Base-by-base conservation (phyloP, 2,113 vertebrate species). In the Potamarius usumacintae region DNA sequence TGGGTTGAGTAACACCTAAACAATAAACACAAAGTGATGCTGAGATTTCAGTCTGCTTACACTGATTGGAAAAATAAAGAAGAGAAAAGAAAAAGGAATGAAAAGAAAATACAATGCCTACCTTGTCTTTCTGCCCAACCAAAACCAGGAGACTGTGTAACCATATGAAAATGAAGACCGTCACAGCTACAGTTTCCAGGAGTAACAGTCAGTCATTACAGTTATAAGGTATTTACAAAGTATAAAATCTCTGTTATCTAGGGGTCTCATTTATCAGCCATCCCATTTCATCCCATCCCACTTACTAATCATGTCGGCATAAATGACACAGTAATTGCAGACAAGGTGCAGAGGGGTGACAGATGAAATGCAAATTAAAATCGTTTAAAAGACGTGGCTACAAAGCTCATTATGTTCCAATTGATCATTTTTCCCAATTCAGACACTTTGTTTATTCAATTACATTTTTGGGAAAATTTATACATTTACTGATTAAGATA, bases 301-400 rank as follows among this genome's bases (percentile, higher is more conserved):
- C 79, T 82, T 82, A 82, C 60, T 50, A 83, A n/a, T 83, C 12
- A 83, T 27, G 62, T 67, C 11, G 20, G 42, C 25, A 10, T 8
- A 67, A 52, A 65, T 1, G 81, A n/a, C 18, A 65, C 22, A n/a
- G 18, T 8, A 67, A 83, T 3, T 52, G 62, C 25, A 53, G 82
- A 18, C 18, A 83, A 50, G 27, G 7, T 52, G 62, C 82, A 27
- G 11, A 57, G 60, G 65, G 9, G n/a, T 81, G 84, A 86, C 82
- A 81, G 78, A 62, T 62, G n/a, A 63, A 83, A 80, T 71, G 55
- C 25, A 55, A 82, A 78, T 87, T 20, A 62, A 83, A 83, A 15
- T 65, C 0, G 58, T 62, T 62, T 42, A 62, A 82, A 82, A 62
- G 30, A 9, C 17, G 7, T 53, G 10, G 63, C 25, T 67, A 67